These are phyloP conservation scores for Pteronura brasiliensis DNA, from an alignment of 2,113 vertebrate genomes.

Conservation along the genomic window DNA sequence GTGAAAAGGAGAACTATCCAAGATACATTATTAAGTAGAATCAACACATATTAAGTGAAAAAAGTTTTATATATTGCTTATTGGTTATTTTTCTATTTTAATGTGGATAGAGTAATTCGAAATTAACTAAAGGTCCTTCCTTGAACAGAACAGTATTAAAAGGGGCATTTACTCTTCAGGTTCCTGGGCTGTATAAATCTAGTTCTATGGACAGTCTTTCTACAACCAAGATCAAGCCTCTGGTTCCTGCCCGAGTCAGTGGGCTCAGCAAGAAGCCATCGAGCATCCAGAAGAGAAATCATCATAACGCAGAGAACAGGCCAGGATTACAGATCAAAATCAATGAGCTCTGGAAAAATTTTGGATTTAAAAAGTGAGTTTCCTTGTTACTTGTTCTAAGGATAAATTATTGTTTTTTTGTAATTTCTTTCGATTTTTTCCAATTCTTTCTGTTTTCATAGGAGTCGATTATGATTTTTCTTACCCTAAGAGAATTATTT, in stretches of 20 bases:
- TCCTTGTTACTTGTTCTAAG: background rate
- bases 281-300: constrained; percentile 75
- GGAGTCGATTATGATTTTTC: background rate
- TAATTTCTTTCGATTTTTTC: background rate
- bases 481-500: background rate
- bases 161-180: constrained; percentile 77
- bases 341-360: constrained; percentile 92
- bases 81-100: background rate
- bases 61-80: background rate
- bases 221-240: constrained; percentile 78
- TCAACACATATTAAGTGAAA: background rate
- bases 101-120: background rate
- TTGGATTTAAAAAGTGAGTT: constrained; percentile 91
- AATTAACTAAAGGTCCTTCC: background rate
- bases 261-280: constrained; percentile 88
- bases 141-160: constrained; percentile 23
- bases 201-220: constrained; percentile 65
- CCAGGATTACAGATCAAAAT: constrained; percentile 89
- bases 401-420: background rate
- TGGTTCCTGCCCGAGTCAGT: constrained; percentile 88
- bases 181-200: constrained; percentile 85
- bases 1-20: background rate
- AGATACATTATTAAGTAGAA: background rate
- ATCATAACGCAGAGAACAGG: constrained; percentile 88
- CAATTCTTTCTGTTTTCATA: background rate